Percentiles rank a stretch among this genome's conserved stretches.
Evolutionary conservation across 2,888 invertebrate species (phyloP).

Genomic region (Leucozona laternaria): DNA sequence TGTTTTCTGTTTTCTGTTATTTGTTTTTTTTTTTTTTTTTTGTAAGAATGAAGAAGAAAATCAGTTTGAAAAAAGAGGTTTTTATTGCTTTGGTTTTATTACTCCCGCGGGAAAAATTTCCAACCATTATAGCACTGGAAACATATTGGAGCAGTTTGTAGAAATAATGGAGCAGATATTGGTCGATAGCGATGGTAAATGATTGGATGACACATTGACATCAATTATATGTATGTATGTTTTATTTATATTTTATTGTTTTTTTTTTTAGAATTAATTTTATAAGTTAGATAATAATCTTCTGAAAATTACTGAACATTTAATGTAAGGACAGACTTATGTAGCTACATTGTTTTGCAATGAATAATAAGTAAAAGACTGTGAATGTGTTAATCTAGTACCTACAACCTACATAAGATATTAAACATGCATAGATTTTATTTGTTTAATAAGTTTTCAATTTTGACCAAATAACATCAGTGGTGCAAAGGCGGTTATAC

Average conservation of each 20-base stretch:
- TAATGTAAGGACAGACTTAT: too few species aligned
- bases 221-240: background rate
- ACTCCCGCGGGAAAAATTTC: conserved; percentile 48
- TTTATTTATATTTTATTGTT: background rate
- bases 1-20: background rate
- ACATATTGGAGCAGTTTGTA: conserved; percentile 49
- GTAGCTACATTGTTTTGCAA: too few species aligned
- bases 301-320: background rate
- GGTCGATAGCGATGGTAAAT: conserved; percentile 10
- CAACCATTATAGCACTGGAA: conserved; percentile 42
- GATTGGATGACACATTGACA: conserved; percentile 14
- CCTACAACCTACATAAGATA: too few species aligned
- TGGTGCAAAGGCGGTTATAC: too few species aligned
- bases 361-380: too few species aligned
- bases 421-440: too few species aligned
- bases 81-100: conserved; percentile 58
- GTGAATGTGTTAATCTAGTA: too few species aligned
- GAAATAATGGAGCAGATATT: background rate
- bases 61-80: conserved; percentile 38
- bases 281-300: background rate
- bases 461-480: too few species aligned
- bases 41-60: background rate
- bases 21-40: background rate
- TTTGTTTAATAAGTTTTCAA: too few species aligned
- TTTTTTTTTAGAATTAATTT: background rate